Conservation (phyloP, 1,140 invertebrate species). For the Galendromus occidentalis region DNA sequence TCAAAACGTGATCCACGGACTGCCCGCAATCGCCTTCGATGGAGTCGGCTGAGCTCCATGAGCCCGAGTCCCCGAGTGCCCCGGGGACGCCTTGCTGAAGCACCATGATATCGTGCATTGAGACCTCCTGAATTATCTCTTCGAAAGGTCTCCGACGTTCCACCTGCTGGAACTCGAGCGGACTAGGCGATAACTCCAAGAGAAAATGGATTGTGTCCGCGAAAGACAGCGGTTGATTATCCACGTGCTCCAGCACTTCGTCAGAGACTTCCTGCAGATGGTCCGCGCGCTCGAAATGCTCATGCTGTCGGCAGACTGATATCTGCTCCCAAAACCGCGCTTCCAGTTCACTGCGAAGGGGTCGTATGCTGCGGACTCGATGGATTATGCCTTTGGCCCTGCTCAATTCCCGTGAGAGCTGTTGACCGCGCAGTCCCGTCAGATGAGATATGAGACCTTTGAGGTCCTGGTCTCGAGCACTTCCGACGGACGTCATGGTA, state of each 20-base stretch:
- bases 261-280: not conserved
- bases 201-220: not conserved
- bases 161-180: constrained; percentile 1
- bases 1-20: not conserved
- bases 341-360: not conserved
- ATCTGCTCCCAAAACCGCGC: not conserved
- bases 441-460: not conserved
- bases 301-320: not conserved
- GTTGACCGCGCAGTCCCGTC: not conserved
- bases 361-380: not conserved
- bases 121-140: not conserved
- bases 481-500: not conserved
- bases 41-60: not conserved
- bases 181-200: not conserved
- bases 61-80: not conserved
- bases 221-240: not conserved
- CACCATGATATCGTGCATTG: not conserved
- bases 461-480: not conserved
- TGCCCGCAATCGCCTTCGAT: not conserved
- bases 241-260: not conserved
- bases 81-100: not conserved
- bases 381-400: not conserved
- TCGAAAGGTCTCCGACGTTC: not conserved
- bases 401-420: not conserved
- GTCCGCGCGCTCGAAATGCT: not conserved